Base-by-base conservation (phyloP, 2,888 invertebrate genomes). In the Aleiodes testaceus region DNA sequence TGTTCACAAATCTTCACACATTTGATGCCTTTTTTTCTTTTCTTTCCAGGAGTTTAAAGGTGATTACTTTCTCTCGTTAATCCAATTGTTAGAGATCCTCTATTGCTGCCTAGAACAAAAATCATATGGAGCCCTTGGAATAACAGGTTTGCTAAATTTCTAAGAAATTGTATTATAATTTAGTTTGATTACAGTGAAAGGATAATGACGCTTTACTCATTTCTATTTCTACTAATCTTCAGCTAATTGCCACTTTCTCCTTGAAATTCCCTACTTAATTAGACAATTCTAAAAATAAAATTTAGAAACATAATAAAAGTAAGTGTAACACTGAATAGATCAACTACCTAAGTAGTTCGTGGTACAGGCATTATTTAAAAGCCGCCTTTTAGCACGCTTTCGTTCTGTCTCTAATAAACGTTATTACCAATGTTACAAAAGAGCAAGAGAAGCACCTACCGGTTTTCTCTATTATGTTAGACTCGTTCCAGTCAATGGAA, bases 381-480 rank as follows among this genome's bases (percentile, higher is more conserved):
- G 49, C 26, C 53, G 22, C 9, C 26, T 49, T 49, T 16, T 16
- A 16, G 11, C 14, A 16, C 49, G 49, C 49, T 49, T 49, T n/a
- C 49, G 49, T 16, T 49, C 49, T 49, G 36, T 36, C 36, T 36
- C 36, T 52, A 52, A 52, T 55, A 30, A 55, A 14, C 26, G 16
- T 55, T 16, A 26, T 55, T 30, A 30, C 30, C 30, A 14, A 12
- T 36, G 42, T 26, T 59, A 59, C 59, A 59, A 36, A 30, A 36
- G 36, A 36, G 59, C 16, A 59, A 14, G 30, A 59, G 11, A 18
- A 3, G 14, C 36, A 59, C n/a, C 16, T 36, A 59, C 36, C 14
- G 42, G 36, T 59, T 36, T 36, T 59, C 42, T 42, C 59, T 11
- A 42, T 59, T 59, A 59, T 59, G 59, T 59, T 36, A 36, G 42